A percentile compares a stretch with the other conserved stretches of the same genome.
phyloP scores from a whole-genome alignment of 2,888 invertebrate species.

The Zhuqinia jingwanae region DNA sequence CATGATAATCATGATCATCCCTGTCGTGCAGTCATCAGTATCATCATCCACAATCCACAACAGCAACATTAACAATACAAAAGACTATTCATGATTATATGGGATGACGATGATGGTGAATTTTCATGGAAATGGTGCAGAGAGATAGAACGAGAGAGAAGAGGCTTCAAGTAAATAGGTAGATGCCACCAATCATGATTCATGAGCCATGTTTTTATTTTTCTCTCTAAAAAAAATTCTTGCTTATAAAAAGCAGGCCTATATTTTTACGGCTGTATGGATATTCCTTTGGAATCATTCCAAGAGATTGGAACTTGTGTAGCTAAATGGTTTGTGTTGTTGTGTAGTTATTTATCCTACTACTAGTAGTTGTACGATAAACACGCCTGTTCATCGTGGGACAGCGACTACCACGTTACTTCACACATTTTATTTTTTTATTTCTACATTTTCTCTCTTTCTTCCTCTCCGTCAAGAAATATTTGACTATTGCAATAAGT shows the following conservation, averaged over 20 bases:
- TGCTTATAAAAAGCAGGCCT: slow-evolving; percentile 20
- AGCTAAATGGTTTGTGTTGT: slow-evolving; percentile 16
- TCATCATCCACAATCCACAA: slow-evolving; percentile 37
- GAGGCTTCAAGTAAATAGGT: slow-evolving; percentile 38
- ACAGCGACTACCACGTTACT: slow-evolving; percentile 26
- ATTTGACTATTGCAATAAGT: slow-evolving; percentile 17
- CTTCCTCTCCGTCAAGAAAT: too few relatives aligned
- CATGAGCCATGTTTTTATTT: slow-evolving; percentile 66
- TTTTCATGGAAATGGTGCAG: slow-evolving; percentile 69
- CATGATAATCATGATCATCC: slow-evolving; percentile 70
- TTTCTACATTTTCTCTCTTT: too few relatives aligned
- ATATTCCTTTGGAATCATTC: slow-evolving; percentile 49
- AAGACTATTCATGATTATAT: too few relatives aligned
- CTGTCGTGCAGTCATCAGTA: slow-evolving; percentile 66
- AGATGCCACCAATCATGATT: slow-evolving; percentile 72
- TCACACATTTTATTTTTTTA: background rate
- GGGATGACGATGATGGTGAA: slow-evolving; percentile 21
- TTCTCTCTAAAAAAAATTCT: slow-evolving; percentile 23
- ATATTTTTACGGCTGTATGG: slow-evolving; percentile 61
- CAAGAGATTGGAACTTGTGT: slow-evolving; percentile 47
- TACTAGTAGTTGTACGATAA: background rate
- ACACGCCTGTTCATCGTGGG: slow-evolving; percentile 44
- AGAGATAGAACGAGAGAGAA: too few relatives aligned
- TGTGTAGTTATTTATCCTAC: slow-evolving; percentile 28
- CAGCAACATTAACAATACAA: too few relatives aligned